Base-by-base conservation (phyloP, 2,113 vertebrate species). In the pig (Sus scrofa) region DNA sequence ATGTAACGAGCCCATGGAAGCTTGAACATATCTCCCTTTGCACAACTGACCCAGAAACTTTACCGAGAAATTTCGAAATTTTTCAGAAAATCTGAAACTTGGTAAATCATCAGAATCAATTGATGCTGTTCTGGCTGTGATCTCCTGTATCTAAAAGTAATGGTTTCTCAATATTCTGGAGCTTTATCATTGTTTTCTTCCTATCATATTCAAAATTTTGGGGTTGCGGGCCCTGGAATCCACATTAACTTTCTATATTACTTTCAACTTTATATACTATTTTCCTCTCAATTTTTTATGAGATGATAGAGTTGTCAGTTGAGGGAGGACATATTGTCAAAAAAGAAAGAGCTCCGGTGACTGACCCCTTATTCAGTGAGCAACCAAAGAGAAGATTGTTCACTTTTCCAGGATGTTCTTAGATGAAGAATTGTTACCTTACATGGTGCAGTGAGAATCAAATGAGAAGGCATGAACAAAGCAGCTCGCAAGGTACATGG, bases 81-180 rank as follows among this genome's bases (percentile, higher is more conserved):
- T 73, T 62, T 78, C 34, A 58, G 77, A 95, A 50, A 65, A 27
- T 68, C 22, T 88, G n/a, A 94, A 92, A 94, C 34, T 89, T 30
- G 89, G 14, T 67, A 20, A 78, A 75, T 56, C 39, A 62, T 81
- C 56, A 50, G 34, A 86, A 89, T 81, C 75, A 83, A 81, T 6
- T 56, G 37, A 60, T 89, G 11, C 74, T 83, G 94, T 89, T 86
- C 54, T 86, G n/a, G 68, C 13, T 87, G 30, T 70, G 16, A 78
- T 67, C 15, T 70, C 68, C 44, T 22, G 13, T 77, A 71, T 67
- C 44, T 88, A 82, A 96, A 93, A 95, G 75, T 52, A 91, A 86
- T 73, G 12, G 15, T 78, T 82, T 89, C 91, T 94, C 34, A 86
- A 92, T 92, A 94, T 86, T 96, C 52, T 81, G 5, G 52, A 87